Base-by-base conservation (phyloP, 1,140 invertebrate species). In the Melipona quadrifasciata region DNA sequence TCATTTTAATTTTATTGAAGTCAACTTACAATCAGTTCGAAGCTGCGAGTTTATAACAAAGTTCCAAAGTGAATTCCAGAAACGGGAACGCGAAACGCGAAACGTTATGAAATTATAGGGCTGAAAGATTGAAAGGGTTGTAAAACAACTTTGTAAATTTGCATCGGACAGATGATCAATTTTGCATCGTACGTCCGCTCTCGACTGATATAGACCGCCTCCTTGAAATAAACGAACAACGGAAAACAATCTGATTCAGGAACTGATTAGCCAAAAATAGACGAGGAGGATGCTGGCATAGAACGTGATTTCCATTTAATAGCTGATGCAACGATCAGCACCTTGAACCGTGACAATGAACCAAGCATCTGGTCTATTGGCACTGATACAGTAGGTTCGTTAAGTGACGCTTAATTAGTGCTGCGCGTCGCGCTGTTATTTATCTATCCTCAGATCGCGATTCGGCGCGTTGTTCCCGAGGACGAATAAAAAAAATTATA, bases 271-370 rank as follows among this genome's bases (percentile, higher is more conserved):
- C 39, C 31, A n/a, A 81, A 85, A 78, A 85, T 85, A 87, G 55
- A 31, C 11, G 53, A 51, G 57, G 73, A n/a, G 39, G 47, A 65
- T 39, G 31, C 53, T 86, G 84, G 80, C 53, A 68, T 55, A 67
- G 10, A 11, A 5, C 57, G n/a, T 76, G 81, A 72, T 84, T 71
- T 24, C 2, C 67, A n/a, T 16, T 74, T 82, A 27, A 86, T 53
- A 47, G 19, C 1, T 31, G 65, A 55, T 82, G 61, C 70, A 76
- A 85, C 58, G 86, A 84, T 76, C 81, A 73, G 77, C 77, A 78
- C 85, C 85, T 86, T 88, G 85, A 87, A 89, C 86, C 79, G 65
- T 87, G 88, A 86, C 88, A 87, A 87, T 89, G 88, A 89, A 89
- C 88, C 72, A 39, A 2, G 65, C 53, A 61, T 83, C 39, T 71